Conservation (phyloP, 2,888 invertebrate genomes). For the Nomada fabriciana region DNA sequence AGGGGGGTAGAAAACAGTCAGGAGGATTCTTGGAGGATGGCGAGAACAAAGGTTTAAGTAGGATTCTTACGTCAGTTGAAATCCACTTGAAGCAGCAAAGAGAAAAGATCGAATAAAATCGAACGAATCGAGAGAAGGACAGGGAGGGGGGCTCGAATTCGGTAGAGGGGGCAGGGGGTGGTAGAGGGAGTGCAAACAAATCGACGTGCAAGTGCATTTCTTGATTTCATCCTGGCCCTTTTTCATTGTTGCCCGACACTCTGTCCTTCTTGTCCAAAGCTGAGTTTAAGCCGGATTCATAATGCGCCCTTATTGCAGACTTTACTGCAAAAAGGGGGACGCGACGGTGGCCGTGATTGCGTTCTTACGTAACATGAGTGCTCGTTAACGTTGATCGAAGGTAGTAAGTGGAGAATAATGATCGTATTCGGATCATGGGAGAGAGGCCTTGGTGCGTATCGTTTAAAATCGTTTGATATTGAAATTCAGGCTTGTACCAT, state of each 20-base stretch:
- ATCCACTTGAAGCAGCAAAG: slow-evolving; percentile 72
- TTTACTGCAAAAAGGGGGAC: neutral
- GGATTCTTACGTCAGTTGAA: slow-evolving; percentile 75
- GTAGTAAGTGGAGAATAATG: neutral
- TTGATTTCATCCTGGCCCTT: slow-evolving; percentile 72
- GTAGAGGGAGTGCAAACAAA: slow-evolving; percentile 76
- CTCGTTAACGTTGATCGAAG: slow-evolving; percentile 1
- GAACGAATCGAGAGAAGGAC: slow-evolving; percentile 56
- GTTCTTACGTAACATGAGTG: neutral
- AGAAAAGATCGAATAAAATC: slow-evolving; percentile 66
- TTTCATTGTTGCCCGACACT: slow-evolving; percentile 56
- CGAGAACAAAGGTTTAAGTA: slow-evolving; percentile 70
- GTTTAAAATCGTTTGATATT: no score
- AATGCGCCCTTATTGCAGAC: slow-evolving; percentile 47
- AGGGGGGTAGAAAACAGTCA: neutral
- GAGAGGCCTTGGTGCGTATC: neutral
- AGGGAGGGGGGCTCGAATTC: slow-evolving; percentile 55
- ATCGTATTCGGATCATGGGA: neutral
- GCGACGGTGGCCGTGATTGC: neutral
- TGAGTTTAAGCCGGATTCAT: slow-evolving; percentile 44
- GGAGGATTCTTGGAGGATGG: slow-evolving; percentile 48
- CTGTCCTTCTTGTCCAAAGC: slow-evolving; percentile 8
- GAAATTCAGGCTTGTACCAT: neutral
- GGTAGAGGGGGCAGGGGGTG: slow-evolving; percentile 23
- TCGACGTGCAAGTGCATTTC: slow-evolving; percentile 78